Conservation (phyloP, 2,888 invertebrate species). For the Melanophora roralis region DNA sequence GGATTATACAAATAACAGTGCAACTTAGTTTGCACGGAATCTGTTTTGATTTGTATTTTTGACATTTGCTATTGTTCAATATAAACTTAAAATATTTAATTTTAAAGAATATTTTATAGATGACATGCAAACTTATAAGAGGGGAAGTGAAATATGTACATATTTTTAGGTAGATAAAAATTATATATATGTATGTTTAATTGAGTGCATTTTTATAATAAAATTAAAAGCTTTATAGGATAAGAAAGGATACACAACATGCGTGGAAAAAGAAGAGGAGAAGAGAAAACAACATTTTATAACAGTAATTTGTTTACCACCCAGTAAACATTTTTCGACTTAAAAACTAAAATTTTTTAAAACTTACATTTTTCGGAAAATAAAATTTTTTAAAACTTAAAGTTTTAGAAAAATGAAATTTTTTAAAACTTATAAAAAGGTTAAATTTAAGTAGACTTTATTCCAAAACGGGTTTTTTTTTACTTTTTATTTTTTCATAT, state of each 20-base stretch:
- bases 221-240: conserved; percentile 43
- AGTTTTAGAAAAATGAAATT: too few species aligned
- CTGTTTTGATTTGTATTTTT: background rate
- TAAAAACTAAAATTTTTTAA: too few species aligned
- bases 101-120: conserved; percentile 28
- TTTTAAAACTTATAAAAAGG: too few species aligned
- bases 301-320: too few species aligned
- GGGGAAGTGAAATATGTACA: conserved; percentile 18
- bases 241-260: conserved; percentile 40
- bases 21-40: conserved; percentile 14
- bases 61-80: conserved; percentile 25
- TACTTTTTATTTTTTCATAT: too few species aligned
- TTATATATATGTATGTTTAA: conserved; percentile 21
- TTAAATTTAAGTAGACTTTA: too few species aligned
- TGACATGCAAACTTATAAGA: background rate
- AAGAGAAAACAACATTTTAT: conserved; percentile 21
- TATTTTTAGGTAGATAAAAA: background rate
- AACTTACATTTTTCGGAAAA: too few species aligned
- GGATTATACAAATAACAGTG: conserved; percentile 23
- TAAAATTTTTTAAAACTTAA: too few species aligned
- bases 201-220: conserved; percentile 2
- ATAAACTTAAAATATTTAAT: conserved; percentile 40
- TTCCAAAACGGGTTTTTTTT: too few species aligned
- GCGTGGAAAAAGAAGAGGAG: conserved; percentile 39
- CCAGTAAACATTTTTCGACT: too few species aligned